Conservation (phyloP, 2,113 vertebrate species). For the Mesocricetus auratus region DNA sequence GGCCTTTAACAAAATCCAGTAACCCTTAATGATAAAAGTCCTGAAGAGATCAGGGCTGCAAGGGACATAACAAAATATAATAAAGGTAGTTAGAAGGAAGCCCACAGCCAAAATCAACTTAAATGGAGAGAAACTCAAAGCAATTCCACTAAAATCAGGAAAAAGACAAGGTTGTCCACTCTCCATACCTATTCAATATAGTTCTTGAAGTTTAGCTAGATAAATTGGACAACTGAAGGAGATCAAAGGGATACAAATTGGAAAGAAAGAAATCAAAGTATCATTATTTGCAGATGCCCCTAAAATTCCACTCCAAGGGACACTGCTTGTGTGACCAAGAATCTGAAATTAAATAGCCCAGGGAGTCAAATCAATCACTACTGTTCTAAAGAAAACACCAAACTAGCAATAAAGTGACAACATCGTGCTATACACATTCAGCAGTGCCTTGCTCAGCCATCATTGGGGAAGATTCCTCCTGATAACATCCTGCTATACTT, state of each 20-base stretch:
- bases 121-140: background rate
- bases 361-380: background rate
- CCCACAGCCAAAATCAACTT: background rate
- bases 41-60: background rate
- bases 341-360: background rate
- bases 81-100: background rate
- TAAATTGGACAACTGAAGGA: background rate
- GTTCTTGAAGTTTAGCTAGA: background rate
- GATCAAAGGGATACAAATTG: background rate
- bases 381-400: background rate
- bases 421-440: background rate
- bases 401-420: background rate
- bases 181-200: background rate
- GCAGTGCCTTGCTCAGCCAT: background rate
- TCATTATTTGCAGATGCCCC: background rate
- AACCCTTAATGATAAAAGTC: background rate
- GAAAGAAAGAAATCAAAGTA: background rate
- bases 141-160: background rate
- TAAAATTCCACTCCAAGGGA: background rate
- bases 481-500: background rate
- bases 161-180: background rate
- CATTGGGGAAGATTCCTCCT: background rate
- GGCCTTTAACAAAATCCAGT: background rate
- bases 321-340: background rate
- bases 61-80: background rate